These are phyloP conservation scores for Callorhinus ursinus DNA, from an alignment of 2,113 vertebrate species.

Conservation along the genomic window DNA sequence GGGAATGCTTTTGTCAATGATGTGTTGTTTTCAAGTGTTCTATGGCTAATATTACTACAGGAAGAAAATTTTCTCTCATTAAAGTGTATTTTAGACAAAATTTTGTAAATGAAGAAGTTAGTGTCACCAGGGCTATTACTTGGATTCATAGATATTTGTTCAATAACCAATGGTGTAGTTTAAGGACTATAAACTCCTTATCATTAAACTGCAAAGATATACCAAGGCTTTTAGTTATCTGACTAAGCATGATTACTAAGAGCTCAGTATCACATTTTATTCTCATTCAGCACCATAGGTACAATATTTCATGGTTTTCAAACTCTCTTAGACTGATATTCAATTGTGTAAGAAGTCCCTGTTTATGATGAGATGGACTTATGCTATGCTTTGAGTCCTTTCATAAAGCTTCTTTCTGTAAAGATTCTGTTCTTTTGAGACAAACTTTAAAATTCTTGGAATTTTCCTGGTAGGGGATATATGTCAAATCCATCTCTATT, in stretches of 20 bases:
- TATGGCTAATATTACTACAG: background rate
- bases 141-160: background rate
- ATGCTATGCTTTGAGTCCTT: background rate
- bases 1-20: background rate
- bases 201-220: background rate
- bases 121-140: background rate
- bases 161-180: background rate
- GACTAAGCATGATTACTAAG: background rate
- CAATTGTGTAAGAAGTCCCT: background rate
- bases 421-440: background rate
- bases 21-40: background rate
- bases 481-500: background rate
- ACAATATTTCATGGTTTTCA: background rate
- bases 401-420: background rate
- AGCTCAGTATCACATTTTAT: background rate
- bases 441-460: background rate
- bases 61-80: background rate
- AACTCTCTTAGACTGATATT: background rate
- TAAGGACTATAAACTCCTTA: background rate
- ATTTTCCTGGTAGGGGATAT: background rate
- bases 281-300: background rate
- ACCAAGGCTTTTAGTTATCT: background rate
- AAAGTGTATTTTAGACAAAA: background rate
- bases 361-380: background rate
- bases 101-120: background rate